Evolutionary conservation across 2,797 vertebrate species (phyloP).

Genomic region (Epinephelus malabaricus): DNA sequence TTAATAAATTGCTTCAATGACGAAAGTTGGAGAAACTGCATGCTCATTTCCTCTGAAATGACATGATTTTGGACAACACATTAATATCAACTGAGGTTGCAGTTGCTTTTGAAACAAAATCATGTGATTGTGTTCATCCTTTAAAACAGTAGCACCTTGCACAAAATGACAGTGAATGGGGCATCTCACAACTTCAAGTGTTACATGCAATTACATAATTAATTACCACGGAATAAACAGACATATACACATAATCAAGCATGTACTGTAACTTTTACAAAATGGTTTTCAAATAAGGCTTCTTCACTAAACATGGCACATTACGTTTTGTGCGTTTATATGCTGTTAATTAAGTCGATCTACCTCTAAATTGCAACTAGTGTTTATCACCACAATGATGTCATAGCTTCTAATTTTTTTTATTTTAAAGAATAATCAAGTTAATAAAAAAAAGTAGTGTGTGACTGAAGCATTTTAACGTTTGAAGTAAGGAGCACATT

Average conservation of each 20-base stretch:
- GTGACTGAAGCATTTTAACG: not conserved
- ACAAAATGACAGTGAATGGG: slow-evolving; percentile 7
- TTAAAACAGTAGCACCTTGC: not conserved
- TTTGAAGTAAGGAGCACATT: not conserved
- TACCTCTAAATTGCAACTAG: not conserved
- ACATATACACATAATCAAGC: not conserved
- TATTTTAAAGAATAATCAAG: not conserved
- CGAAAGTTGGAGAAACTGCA: slow-evolving; percentile 1
- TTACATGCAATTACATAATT: slow-evolving; percentile 14
- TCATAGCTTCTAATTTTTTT: not conserved
- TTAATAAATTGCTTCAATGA: not conserved
- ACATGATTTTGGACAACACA: not conserved
- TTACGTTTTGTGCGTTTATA: not conserved
- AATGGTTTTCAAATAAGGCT: not conserved
- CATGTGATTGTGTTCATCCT: not conserved
- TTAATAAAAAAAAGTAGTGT: not conserved
- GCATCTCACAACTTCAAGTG: not conserved
- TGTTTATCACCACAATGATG: not conserved
- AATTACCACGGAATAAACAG: not conserved
- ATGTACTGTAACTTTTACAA: not conserved
- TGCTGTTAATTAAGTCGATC: not conserved
- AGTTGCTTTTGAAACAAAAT: slow-evolving; percentile 5
- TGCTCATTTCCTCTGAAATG: not conserved
- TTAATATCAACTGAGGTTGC: not conserved
- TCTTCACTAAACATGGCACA: not conserved